Percentiles rank a stretch among this genome's conserved stretches.
Evolutionary conservation across 2,888 invertebrate species (phyloP).

Genomic region (Branchellion lobata): DNA sequence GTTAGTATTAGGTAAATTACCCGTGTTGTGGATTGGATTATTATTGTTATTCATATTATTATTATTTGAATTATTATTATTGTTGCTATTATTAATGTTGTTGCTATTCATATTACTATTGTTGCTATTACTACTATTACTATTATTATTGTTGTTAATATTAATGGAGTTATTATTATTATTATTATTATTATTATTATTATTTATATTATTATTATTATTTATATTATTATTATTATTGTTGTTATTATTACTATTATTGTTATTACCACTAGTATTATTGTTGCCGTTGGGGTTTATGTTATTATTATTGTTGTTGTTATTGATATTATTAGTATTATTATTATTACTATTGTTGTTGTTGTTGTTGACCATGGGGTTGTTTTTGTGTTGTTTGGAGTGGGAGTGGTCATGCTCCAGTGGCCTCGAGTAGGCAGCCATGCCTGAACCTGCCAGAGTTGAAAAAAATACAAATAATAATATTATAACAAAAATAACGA

Average conservation of each 20-base stretch:
- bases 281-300: background rate
- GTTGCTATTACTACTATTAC: background rate
- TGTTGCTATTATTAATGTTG: background rate
- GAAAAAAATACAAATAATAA: background rate
- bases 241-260: background rate
- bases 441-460: background rate
- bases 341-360: background rate
- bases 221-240: background rate
- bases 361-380: background rate
- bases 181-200: slow-evolving; percentile 4
- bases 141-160: slow-evolving; percentile 6
- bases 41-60: background rate
- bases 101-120: background rate
- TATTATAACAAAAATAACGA: background rate
- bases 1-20: background rate
- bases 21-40: background rate
- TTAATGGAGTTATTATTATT: background rate
- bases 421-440: background rate
- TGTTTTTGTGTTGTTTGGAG: slow-evolving; percentile 1
- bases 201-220: background rate
- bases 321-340: background rate
- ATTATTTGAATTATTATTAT: background rate
- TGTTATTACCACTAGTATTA: no score
- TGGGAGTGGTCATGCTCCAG: background rate
- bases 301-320: background rate